A percentile compares a stretch with the other conserved stretches of the same genome.
phyloP scores from a whole-genome alignment of 1,140 invertebrate species.

The Dreissena rostriformis region DNA sequence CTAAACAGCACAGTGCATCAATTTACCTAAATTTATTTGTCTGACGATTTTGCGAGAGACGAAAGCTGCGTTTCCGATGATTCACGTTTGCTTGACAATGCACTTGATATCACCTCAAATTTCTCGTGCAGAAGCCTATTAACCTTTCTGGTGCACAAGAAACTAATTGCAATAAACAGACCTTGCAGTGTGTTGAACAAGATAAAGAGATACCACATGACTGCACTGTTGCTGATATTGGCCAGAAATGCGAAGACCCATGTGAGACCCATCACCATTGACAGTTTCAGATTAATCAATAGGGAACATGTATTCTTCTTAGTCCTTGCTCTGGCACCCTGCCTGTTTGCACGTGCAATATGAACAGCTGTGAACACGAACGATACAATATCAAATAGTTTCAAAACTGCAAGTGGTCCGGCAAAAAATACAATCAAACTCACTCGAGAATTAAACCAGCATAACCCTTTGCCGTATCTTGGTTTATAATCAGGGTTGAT shows the following conservation, averaged over 20 bases:
- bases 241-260: slow-evolving; percentile 65
- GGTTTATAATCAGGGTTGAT: slow-evolving; percentile 43
- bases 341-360: slow-evolving; percentile 77
- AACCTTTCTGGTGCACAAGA: slow-evolving; percentile 18
- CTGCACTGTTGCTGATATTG: background rate
- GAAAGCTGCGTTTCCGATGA: no score
- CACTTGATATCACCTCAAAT: slow-evolving; percentile 3
- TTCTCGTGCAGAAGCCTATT: background rate
- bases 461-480: slow-evolving; percentile 70
- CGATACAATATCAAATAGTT: slow-evolving; percentile 74
- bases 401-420: slow-evolving; percentile 73
- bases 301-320: slow-evolving; percentile 65
- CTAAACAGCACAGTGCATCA: no score
- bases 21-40: no score
- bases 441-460: slow-evolving; percentile 80
- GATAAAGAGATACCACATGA: slow-evolving; percentile 18
- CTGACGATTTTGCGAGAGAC: no score
- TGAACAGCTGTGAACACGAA: slow-evolving; percentile 78
- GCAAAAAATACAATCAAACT: slow-evolving; percentile 76
- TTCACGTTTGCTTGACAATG: no score
- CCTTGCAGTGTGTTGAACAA: slow-evolving; percentile 30
- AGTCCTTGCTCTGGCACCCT: slow-evolving; percentile 42
- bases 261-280: slow-evolving; percentile 76
- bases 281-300: slow-evolving; percentile 83
- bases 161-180: slow-evolving; percentile 19